Percentiles rank a stretch among this genome's conserved stretches.
Conservation (phyloP, 2,888 invertebrate genomes). For the Ectobius pallidus region DNA sequence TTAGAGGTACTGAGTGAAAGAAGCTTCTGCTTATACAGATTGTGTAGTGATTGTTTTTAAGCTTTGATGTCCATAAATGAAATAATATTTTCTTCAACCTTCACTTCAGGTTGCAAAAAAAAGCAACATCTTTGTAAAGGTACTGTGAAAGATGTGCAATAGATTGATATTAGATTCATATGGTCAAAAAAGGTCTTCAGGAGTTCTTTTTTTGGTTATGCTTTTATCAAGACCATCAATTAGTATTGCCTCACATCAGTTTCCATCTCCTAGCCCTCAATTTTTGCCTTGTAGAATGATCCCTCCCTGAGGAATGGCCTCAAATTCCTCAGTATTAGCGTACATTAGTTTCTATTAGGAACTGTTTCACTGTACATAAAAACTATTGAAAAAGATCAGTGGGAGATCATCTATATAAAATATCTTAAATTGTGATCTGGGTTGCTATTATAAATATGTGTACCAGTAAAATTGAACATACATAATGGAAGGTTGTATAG, state of each 20-base stretch:
- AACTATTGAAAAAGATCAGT: neutral
- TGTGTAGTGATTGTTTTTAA: conserved; percentile 1
- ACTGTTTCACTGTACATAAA: conserved; percentile 7
- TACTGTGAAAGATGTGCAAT: conserved; percentile 7
- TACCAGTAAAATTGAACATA: neutral
- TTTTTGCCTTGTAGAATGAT: conserved; percentile 5
- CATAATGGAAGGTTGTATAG: conserved; percentile 7
- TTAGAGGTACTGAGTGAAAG: conserved; percentile 7
- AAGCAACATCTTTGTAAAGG: neutral
- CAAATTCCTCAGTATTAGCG: conserved; percentile 1
- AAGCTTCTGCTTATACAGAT: conserved; percentile 6
- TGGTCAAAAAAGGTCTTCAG: neutral
- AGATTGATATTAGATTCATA: neutral
- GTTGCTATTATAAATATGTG: too few relatives aligned
- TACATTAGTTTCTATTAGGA: conserved; percentile 19
- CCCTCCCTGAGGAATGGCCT: conserved; percentile 3
- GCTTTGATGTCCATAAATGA: neutral
- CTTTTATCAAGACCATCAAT: conserved; percentile 13
- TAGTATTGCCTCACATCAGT: conserved; percentile 5
- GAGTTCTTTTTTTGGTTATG: conserved; percentile 10
- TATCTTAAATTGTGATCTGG: too few relatives aligned
- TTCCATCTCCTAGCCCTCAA: neutral
- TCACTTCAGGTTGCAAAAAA: neutral
- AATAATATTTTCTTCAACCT: conserved; percentile 6
- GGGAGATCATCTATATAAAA: too few relatives aligned